Conservation (phyloP, 64 coral and sea anemone species). For the Astreopora myriophthalma region DNA sequence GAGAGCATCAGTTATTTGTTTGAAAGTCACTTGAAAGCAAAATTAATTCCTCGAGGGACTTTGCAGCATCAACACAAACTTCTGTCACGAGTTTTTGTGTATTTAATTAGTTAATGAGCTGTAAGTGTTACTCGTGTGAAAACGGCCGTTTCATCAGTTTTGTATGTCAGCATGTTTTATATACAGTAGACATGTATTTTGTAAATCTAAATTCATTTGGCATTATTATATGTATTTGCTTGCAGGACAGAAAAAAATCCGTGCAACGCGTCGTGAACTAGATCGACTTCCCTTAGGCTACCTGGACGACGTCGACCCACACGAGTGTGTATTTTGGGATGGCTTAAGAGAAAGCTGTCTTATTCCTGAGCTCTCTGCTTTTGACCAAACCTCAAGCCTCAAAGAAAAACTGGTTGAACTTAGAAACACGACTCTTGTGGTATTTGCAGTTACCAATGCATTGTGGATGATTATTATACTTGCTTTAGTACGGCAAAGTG, state of each 20-base stretch:
- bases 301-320: conserved; percentile 43
- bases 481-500: conserved; percentile 3
- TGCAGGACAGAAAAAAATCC: conserved; percentile 63
- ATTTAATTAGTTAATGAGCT: too few species aligned
- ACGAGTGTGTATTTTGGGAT: conserved; percentile 74
- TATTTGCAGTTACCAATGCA: conserved; percentile 43
- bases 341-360: conserved; percentile 47
- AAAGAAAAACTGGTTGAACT: conserved; percentile 56
- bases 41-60: too few species aligned
- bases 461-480: conserved; percentile 64
- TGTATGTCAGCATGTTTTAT: not conserved
- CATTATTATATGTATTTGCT: not conserved
- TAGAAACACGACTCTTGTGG: conserved; percentile 28
- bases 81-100: too few species aligned
- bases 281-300: conserved; percentile 34
- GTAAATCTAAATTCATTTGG: not conserved
- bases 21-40: too few species aligned
- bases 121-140: too few species aligned
- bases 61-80: too few species aligned
- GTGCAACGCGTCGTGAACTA: conserved; percentile 57
- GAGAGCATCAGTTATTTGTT: too few species aligned
- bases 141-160: too few species aligned
- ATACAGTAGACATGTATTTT: not conserved
- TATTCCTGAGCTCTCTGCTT: conserved; percentile 61
- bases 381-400: conserved; percentile 49